Evolutionary conservation across 2,888 invertebrate species (phyloP), one percentile per base, ranked within the genome.

Genomic region (Eilema depressum): DNA sequence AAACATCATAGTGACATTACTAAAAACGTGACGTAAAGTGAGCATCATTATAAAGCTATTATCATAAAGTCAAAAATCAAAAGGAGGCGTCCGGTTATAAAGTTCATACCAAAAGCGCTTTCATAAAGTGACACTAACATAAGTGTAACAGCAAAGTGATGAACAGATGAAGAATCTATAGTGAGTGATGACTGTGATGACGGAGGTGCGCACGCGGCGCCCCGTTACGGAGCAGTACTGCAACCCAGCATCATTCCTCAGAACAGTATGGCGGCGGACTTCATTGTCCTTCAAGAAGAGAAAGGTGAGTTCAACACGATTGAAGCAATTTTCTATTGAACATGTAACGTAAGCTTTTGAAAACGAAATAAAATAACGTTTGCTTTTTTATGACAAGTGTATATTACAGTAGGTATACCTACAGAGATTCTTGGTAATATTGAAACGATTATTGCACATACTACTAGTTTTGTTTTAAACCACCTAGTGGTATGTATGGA

Each of bases 131-230:
- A 68, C 8, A n/a, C 23, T 57, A 8, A 30, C 2, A 11, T 37
- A 26, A 66, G 66, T 47, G 66, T n/a, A 14, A 5, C 37, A 20
- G 33, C 20, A 56, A 53, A 61, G 65, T 68, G 67, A 62, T 65
- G 60, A 69, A 75, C 57, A 67, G 74, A 70, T 64, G 69, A 61
- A n/a, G 30, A 28, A 61, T 28, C 47, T 47, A 53, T 20, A 68
- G 66, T 63, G 67, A 82, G 90, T 88, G 82, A 94, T 94, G 94
- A 92, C 93, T 88, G 91, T 94, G 84, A 94, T 93, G 93, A 93
- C 85, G 75, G 95, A 94, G 82, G 87, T 89, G 88, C 90, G 89
- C 64, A 70, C 88, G 75, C 88, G 91, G 75, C 85, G 88, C 83
- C 82, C 78, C 71, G 75, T 78, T 68, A 88, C 89, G 41, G 77